phyloP scores from a whole-genome alignment of 2,888 invertebrate species.

The Dastarcus helophoroides region DNA sequence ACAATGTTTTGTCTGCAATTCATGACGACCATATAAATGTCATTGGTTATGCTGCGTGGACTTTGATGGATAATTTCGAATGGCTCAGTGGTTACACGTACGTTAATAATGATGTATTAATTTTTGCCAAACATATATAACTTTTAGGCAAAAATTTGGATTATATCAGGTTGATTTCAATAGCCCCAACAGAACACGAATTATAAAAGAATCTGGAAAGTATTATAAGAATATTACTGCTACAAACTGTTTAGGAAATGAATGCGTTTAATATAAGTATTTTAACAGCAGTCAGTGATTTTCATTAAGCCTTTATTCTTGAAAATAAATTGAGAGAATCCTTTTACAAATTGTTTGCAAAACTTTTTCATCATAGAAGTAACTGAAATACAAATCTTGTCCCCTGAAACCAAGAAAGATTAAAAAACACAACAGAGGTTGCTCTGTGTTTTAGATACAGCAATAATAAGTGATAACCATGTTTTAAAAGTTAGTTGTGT shows the following conservation, averaged over 20 bases:
- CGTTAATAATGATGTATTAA: conserved; percentile 21
- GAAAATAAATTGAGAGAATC: too few relatives aligned
- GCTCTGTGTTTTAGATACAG: too few relatives aligned
- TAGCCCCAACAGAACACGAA: conserved; percentile 45
- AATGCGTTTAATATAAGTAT: conserved; percentile 4
- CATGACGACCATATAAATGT: conserved; percentile 36
- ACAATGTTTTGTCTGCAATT: conserved; percentile 18
- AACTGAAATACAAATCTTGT: too few relatives aligned
- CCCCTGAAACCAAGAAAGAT: too few relatives aligned
- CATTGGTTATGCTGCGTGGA: conserved; percentile 47
- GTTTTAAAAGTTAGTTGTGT: too few relatives aligned
- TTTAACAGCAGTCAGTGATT: too few relatives aligned
- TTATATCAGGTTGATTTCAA: conserved; percentile 55
- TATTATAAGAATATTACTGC: conserved; percentile 38
- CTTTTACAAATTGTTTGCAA: too few relatives aligned
- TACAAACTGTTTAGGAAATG: conserved; percentile 7
- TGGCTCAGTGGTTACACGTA: conserved; percentile 44
- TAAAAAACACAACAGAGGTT: too few relatives aligned
- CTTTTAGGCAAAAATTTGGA: conserved; percentile 53
- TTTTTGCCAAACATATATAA: conserved; percentile 6
- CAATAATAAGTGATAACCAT: too few relatives aligned
- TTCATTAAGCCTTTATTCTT: too few relatives aligned
- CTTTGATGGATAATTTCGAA: conserved; percentile 50
- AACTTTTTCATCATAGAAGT: too few relatives aligned
- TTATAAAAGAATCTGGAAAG: conserved; percentile 49